These are phyloP conservation scores for Petrosia ficiformis DNA, from an alignment of 37 sponge, comb jelly and placozoan species.

Conservation along the genomic window DNA sequence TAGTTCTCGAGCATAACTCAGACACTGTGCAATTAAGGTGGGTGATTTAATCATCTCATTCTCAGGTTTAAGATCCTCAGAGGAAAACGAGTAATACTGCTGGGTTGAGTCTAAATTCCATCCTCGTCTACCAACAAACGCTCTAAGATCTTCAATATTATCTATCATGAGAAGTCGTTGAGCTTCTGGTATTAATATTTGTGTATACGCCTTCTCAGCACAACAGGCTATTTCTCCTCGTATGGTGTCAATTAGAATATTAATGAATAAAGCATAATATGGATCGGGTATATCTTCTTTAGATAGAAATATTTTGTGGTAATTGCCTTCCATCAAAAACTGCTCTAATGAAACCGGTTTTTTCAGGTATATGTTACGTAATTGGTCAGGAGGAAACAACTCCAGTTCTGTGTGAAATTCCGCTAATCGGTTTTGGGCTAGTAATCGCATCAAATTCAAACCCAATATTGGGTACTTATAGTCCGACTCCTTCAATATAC, in stretches of 20 bases:
- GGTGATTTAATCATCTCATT: slow-evolving; percentile 41
- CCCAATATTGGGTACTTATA: slow-evolving; percentile 89
- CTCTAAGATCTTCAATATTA: slow-evolving; percentile 25
- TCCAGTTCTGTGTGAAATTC: slow-evolving; percentile 97
- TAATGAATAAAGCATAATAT: slow-evolving; percentile 85
- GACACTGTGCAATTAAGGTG: slow-evolving; percentile 59
- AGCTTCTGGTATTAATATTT: slow-evolving; percentile 63
- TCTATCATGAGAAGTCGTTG: slow-evolving; percentile 58
- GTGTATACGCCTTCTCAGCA: slow-evolving; percentile 67
- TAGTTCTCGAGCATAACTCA: slow-evolving; percentile 83
- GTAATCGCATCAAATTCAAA: slow-evolving; percentile 82
- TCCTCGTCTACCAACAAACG: slow-evolving; percentile 41
- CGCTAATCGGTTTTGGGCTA: slow-evolving; percentile 87
- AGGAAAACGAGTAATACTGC: slow-evolving; percentile 39
- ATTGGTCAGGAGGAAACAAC: slow-evolving; percentile 69
- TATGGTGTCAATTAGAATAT: slow-evolving; percentile 86
- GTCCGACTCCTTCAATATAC: slow-evolving; percentile 63
- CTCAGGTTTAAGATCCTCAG: slow-evolving; percentile 54
- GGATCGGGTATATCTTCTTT: slow-evolving; percentile 88
- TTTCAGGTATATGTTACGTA: slow-evolving; percentile 81
- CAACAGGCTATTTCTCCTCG: slow-evolving; percentile 92
- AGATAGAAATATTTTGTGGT: slow-evolving; percentile 89
- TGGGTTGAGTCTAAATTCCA: slow-evolving; percentile 54
- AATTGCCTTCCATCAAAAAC: slow-evolving; percentile 98
- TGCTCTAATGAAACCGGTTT: slow-evolving; percentile 92